Percentiles rank a stretch among this genome's conserved stretches.
Evolutionary conservation across 1,140 invertebrate genomes (phyloP).

Genomic region (Oscheius sp.): DNA sequence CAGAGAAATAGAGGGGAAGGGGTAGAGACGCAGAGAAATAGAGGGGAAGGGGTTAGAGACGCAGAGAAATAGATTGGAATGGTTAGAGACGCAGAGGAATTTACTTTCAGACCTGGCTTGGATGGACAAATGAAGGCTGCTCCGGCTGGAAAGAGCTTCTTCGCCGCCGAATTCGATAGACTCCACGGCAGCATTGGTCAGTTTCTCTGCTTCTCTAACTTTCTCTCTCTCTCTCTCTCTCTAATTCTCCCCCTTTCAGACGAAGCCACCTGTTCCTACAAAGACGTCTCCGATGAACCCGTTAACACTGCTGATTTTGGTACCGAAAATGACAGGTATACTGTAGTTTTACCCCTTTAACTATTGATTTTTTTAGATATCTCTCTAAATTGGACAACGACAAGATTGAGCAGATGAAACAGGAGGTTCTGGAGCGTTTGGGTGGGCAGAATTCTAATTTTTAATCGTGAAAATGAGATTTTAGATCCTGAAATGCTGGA

Average conservation of each 20-base stretch:
- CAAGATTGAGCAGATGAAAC: constrained; percentile 14
- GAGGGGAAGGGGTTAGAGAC: no score
- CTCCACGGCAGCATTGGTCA: constrained; percentile 12
- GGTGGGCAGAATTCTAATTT: not conserved
- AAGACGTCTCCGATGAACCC: not conserved
- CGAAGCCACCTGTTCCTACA: not conserved
- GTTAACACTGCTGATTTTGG: not conserved
- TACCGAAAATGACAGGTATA: constrained; percentile 18
- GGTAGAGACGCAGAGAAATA: no score
- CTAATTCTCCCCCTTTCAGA: not conserved
- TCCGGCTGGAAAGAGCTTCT: constrained; percentile 6
- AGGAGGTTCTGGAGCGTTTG: constrained; percentile 10
- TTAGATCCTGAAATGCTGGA: constrained; percentile 5
- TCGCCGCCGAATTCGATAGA: constrained; percentile 30
- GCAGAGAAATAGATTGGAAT: no score
- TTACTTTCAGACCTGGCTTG: not conserved
- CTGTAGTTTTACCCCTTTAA: not conserved
- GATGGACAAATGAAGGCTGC: not conserved
- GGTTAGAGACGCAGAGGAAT: no score
- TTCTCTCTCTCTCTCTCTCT: no score
- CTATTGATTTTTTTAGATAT: not conserved
- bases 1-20: no score
- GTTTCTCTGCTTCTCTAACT: no score
- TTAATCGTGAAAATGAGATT: not conserved
- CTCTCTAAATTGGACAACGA: not conserved